These are phyloP conservation scores for Camponotus pennsylvanicus DNA, from an alignment of 1,140 invertebrate genomes.

Conservation along the genomic window DNA sequence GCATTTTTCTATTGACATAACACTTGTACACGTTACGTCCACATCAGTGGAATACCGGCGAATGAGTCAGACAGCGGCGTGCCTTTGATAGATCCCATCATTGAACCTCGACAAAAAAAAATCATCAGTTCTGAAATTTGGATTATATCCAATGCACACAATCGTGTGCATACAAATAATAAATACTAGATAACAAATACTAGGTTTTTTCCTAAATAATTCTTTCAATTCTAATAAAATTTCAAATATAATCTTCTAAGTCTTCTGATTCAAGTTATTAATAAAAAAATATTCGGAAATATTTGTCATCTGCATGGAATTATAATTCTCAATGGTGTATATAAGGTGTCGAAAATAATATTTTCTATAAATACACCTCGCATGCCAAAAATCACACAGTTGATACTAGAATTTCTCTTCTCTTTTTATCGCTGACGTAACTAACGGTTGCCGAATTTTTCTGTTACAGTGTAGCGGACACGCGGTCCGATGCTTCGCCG, in stretches of 20 bases:
- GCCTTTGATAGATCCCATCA: not conserved
- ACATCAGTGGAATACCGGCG: not conserved
- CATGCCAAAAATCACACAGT: not conserved
- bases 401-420: not conserved
- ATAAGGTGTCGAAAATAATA: not conserved
- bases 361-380: not conserved
- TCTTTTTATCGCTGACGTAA: not conserved
- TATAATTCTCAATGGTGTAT: not conserved
- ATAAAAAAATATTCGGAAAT: not conserved
- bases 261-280: too few relatives aligned
- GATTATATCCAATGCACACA: not conserved
- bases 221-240: too few relatives aligned
- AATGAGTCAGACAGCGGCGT: not conserved
- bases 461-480: conserved; percentile 89
- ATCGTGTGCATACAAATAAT: not conserved
- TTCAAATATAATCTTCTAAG: too few relatives aligned
- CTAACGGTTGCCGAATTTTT: conserved; percentile 36
- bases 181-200: too few relatives aligned
- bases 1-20: not conserved
- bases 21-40: not conserved
- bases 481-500: conserved; percentile 88
- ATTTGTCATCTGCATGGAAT: not conserved
- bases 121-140: not conserved
- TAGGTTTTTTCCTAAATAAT: too few relatives aligned
- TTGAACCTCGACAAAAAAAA: not conserved